Percentiles rank a stretch among this genome's conserved stretches.
These are phyloP conservation scores for Heterotilapia buettikoferi DNA, from an alignment of 2,113 vertebrate species.

Conservation along the genomic window DNA sequence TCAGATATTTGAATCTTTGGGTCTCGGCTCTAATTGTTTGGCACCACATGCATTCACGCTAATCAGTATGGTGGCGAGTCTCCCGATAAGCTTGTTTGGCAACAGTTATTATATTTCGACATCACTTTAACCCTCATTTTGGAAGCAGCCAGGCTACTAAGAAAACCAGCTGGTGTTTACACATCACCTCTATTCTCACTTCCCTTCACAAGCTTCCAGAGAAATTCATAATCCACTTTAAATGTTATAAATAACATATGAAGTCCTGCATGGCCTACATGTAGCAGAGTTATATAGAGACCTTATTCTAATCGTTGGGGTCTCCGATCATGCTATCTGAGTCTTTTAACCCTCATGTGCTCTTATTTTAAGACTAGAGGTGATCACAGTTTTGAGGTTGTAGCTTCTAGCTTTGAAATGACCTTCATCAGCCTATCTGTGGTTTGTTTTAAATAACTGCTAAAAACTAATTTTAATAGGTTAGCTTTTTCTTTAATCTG, in stretches of 20 bases:
- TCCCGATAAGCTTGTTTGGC: neutral
- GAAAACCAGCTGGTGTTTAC: neutral
- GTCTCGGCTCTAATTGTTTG: neutral
- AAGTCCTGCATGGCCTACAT: neutral
- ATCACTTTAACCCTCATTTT: neutral
- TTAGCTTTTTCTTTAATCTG: neutral
- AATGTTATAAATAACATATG: neutral
- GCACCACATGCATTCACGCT: neutral
- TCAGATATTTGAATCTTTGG: neutral
- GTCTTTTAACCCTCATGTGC: neutral
- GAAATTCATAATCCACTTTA: neutral
- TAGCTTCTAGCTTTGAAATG: neutral
- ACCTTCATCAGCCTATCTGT: accelerated
- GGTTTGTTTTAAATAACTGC: neutral
- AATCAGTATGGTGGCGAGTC: neutral
- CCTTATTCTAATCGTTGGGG: neutral
- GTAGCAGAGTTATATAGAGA: neutral
- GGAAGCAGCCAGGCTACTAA: neutral
- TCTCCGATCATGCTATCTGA: neutral
- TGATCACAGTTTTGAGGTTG: neutral
- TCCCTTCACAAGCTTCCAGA: neutral
- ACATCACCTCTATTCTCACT: neutral
- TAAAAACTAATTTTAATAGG: accelerated
- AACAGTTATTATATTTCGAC: neutral
- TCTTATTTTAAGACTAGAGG: neutral